Base-by-base conservation (phyloP, 2,113 vertebrate species). In the Trogon melanurus region DNA sequence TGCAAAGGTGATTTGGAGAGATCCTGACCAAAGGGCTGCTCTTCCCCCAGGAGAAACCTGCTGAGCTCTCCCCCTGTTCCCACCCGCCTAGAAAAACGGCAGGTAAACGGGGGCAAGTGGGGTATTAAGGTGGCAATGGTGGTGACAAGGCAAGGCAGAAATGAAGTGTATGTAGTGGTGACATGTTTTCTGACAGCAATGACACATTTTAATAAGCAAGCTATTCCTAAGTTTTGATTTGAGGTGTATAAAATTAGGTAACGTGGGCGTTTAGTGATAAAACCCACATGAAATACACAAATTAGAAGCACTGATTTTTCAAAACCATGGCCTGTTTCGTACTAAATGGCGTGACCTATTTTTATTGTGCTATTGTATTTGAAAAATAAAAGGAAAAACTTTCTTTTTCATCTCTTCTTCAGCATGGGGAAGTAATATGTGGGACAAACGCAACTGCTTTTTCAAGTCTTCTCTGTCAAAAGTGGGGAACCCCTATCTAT, bases 231-330 rank as follows among this genome's bases (percentile, higher is more conserved):
- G 82, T 78, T 95, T 90, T 85, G 74, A 94, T 93, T 85, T 81
- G 93, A 96, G 95, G 90, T 94, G 79, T 80, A 48, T 94, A 91
- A 96, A 96, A 95, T 96, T 96, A 96, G 95, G 91, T 58, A 58
- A 87, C 0, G 91, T 96, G 73, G 95, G 95, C 2, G 80, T 48
- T 79, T 81, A 95, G 92, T 95, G 95, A 94, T 91, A 79, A 96
- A 96, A 88, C 82, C 85, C 90, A 91, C 90, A 86, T 80, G 93
- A 95, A 96, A 94, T 48, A 95, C 75, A 96, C 79, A 93, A 95
- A 92, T 90, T 67, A 88, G 88, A 79, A 95, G 88, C 72, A 56
- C 26, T 8, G 56, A 34, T 64, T 85, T 93, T 67, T 83, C 12
- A 2, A 79, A 91, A 66, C 19, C 36, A 1, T 32, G 65, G 41